phyloP scores from a whole-genome alignment of 2,888 invertebrate species.

The Amblyjoppa proteus region DNA sequence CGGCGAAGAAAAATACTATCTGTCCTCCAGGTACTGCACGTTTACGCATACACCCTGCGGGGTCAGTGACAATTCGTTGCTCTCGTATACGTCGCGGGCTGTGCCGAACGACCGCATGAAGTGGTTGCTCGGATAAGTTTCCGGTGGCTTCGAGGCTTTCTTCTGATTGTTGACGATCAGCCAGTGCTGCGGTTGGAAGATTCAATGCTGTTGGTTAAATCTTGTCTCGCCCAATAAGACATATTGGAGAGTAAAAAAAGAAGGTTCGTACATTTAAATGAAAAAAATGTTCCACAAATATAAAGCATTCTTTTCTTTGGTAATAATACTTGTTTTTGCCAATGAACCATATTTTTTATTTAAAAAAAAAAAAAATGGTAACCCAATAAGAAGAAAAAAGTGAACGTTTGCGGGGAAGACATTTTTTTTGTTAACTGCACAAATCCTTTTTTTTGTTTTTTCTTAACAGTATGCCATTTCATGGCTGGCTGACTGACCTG shows the following conservation, averaged over 20 bases:
- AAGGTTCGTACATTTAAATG: not conserved
- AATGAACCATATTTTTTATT: too few relatives aligned
- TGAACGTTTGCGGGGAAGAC: too few relatives aligned
- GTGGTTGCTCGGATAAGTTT: conserved; percentile 59
- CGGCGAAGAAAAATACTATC: conserved; percentile 59
- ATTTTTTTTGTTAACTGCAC: not conserved
- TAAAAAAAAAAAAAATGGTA: too few relatives aligned
- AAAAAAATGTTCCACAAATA: too few relatives aligned
- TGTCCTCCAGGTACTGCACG: conserved; percentile 70
- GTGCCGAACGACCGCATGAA: conserved; percentile 65
- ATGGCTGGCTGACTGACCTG: conserved; percentile 59
- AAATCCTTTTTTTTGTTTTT: not conserved
- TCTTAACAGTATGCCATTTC: not conserved
- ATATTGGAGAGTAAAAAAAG: not conserved
- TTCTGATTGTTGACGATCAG: conserved; percentile 65
- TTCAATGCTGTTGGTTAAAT: conserved; percentile 7
- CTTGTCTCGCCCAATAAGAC: not conserved
- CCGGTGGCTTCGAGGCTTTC: conserved; percentile 56
- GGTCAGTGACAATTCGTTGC: conserved; percentile 66
- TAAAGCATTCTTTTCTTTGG: too few relatives aligned
- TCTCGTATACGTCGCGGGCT: conserved; percentile 66
- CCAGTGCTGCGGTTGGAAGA: conserved; percentile 65
- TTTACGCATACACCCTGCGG: conserved; percentile 73
- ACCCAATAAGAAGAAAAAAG: too few relatives aligned
- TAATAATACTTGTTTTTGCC: too few relatives aligned